phyloP scores from a whole-genome alignment of 2,888 invertebrate species.

The Epinotia bilunana region DNA sequence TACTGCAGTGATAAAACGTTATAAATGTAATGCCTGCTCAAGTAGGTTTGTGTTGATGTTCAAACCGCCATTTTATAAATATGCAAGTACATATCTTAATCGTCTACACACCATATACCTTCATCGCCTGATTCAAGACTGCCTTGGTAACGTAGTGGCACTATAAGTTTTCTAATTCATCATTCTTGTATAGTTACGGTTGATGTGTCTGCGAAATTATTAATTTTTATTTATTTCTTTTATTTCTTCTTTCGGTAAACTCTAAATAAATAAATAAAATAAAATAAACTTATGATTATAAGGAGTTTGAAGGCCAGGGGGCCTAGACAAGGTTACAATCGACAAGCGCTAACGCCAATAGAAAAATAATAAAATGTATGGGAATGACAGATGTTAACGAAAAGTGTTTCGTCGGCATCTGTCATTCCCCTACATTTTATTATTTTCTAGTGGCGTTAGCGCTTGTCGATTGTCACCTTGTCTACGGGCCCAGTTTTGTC shows the following conservation, averaged over 20 bases:
- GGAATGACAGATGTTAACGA: too few relatives aligned
- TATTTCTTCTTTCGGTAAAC: not conserved
- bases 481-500: too few relatives aligned
- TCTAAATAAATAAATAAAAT: not conserved
- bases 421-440: too few relatives aligned
- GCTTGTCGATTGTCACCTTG: too few relatives aligned
- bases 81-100: not conserved
- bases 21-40: not conserved
- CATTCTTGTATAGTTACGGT: conserved; percentile 45
- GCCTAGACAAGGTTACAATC: too few relatives aligned
- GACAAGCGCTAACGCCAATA: too few relatives aligned
- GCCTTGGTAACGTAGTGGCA: conserved; percentile 33
- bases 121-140: conserved; percentile 14
- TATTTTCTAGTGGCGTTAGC: too few relatives aligned
- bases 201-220: conserved; percentile 32
- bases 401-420: too few relatives aligned
- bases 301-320: not conserved
- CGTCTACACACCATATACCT: conserved; percentile 2
- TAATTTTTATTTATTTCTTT: not conserved
- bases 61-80: not conserved
- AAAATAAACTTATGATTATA: not conserved
- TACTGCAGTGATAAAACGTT: too few relatives aligned
- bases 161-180: conserved; percentile 35
- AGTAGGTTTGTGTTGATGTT: conserved; percentile 5
- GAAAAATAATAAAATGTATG: too few relatives aligned